phyloP scores from a whole-genome alignment of 2,113 vertebrate genomes.

The Blennius ocellaris region DNA sequence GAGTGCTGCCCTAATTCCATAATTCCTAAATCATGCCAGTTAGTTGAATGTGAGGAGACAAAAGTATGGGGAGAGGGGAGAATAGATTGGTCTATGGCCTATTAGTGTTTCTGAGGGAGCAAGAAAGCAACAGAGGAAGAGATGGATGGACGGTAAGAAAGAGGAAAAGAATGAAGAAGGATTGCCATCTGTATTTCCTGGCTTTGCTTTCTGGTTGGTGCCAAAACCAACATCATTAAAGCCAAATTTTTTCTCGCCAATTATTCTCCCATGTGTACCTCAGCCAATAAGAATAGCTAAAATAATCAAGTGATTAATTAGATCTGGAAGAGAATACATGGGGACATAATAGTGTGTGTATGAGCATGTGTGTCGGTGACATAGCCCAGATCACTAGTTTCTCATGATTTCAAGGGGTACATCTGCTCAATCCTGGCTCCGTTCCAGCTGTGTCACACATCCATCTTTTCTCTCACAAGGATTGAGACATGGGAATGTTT shows the following conservation, averaged over 20 bases:
- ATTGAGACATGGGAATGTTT: slow-evolving; percentile 32
- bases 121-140: slow-evolving; percentile 49
- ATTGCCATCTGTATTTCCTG: slow-evolving; percentile 73
- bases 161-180: slow-evolving; percentile 34
- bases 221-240: slow-evolving; percentile 69
- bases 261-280: slow-evolving; percentile 46
- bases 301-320: slow-evolving; percentile 73
- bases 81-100: slow-evolving; percentile 62
- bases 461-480: slow-evolving; percentile 46
- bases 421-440: slow-evolving; percentile 63
- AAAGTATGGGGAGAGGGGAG: slow-evolving; percentile 57
- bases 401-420: slow-evolving; percentile 51
- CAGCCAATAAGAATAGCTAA: slow-evolving; percentile 59
- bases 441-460: slow-evolving; percentile 48
- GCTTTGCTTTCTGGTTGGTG: slow-evolving; percentile 51
- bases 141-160: slow-evolving; percentile 23
- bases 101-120: slow-evolving; percentile 54
- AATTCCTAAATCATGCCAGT: slow-evolving; percentile 78
- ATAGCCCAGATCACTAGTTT: slow-evolving; percentile 48
- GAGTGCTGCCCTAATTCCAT: slow-evolving; percentile 80
- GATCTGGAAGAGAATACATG: slow-evolving; percentile 36
- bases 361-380: slow-evolving; percentile 35
- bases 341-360: slow-evolving; percentile 13
- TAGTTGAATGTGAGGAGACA: slow-evolving; percentile 71
- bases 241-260: slow-evolving; percentile 60